These are phyloP conservation scores for Carollia perspicillata DNA, from an alignment of 2,113 vertebrate species.

Conservation along the genomic window DNA sequence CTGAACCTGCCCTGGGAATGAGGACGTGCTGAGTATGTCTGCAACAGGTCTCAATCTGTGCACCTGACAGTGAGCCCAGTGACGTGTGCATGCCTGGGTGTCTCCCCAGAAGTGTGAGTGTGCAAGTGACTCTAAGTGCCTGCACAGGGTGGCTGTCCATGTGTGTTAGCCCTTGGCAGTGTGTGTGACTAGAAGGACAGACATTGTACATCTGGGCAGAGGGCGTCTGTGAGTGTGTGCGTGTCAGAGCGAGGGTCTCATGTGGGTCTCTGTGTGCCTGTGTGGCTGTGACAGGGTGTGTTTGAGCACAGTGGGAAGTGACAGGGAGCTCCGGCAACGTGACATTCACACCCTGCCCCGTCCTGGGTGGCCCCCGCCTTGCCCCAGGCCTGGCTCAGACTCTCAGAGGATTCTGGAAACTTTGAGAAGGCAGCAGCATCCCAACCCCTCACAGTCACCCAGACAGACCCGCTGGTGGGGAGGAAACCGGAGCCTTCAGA, in stretches of 20 bases:
- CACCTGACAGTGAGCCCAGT: neutral
- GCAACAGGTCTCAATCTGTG: neutral
- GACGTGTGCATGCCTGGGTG: neutral
- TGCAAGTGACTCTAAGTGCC: neutral
- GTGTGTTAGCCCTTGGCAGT: neutral
- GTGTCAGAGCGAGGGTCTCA: neutral
- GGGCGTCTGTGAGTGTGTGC: neutral
- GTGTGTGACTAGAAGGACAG: neutral
- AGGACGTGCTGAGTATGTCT: neutral
- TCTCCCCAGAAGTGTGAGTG: neutral
- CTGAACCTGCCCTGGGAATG: neutral
- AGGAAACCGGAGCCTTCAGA: constrained; percentile 74
- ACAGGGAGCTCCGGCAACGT: neutral
- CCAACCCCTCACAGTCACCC: constrained; percentile 48
- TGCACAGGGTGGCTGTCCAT: neutral
- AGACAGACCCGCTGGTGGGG: constrained; percentile 67
- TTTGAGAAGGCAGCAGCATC: constrained; percentile 63
- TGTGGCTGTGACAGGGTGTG: fast-evolving
- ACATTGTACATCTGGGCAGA: neutral
- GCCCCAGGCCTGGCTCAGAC: neutral
- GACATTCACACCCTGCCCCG: neutral
- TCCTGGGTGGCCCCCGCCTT: neutral
- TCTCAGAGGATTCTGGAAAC: neutral
- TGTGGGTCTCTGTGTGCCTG: neutral
- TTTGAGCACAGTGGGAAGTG: neutral